These are phyloP conservation scores for Darevskia nairensis DNA, from an alignment of 2,797 vertebrate species.

Conservation along the genomic window DNA sequence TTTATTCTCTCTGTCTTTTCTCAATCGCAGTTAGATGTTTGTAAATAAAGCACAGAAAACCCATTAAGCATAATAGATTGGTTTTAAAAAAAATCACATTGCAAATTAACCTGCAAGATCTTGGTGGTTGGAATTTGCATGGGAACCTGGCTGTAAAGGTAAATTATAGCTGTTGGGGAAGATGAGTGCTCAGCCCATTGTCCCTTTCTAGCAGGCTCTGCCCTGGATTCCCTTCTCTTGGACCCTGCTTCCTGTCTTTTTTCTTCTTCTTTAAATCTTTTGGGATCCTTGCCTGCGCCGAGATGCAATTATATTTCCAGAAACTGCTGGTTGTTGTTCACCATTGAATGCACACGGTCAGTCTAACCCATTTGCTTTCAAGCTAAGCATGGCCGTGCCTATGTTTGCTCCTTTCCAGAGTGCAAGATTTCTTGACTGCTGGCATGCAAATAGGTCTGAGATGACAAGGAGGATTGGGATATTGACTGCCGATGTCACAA, in stretches of 20 bases:
- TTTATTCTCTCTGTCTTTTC: background rate
- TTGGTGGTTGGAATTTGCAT: background rate
- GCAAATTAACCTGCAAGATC: background rate
- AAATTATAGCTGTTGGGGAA: background rate
- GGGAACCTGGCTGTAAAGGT: background rate
- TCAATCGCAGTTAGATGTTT: background rate
- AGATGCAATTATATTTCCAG: background rate
- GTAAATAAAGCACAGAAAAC: background rate
- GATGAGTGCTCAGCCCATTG: background rate
- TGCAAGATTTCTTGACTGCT: background rate
- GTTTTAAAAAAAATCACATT: background rate
- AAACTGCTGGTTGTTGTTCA: background rate
- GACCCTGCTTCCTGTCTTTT: background rate
- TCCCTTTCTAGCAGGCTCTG: background rate
- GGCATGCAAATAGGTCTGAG: background rate
- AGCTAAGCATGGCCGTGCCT: background rate
- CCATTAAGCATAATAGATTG: background rate
- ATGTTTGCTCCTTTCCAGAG: background rate
- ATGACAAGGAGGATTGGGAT: background rate
- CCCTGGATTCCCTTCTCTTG: background rate
- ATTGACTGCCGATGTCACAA: background rate
- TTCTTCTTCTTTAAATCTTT: too few relatives aligned
- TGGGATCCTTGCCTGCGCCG: background rate
- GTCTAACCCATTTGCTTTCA: background rate
- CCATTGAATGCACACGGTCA: background rate